A percentile compares a stretch with the other conserved stretches of the same genome.
phyloP scores from a whole-genome alignment of 2,888 invertebrate genomes.

The Eumacrocentrus americanus region DNA sequence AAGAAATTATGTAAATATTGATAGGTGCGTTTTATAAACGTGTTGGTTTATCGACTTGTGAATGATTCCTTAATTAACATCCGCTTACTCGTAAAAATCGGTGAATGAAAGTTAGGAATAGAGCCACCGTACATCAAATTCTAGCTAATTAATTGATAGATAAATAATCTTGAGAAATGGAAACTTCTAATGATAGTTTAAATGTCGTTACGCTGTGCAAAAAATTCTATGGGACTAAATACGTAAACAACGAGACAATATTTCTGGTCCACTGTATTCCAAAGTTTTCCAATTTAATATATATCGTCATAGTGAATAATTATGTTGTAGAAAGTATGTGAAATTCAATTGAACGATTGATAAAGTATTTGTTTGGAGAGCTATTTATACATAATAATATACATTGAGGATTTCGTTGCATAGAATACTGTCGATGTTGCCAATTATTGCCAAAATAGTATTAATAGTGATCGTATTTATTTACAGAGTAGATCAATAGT shows the following conservation, averaged over 20 bases:
- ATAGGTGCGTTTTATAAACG: neutral
- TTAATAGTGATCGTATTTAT: neutral
- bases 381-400: too few relatives aligned
- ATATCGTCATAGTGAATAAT: neutral
- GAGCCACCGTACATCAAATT: neutral
- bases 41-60: neutral
- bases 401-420: too few relatives aligned
- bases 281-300: neutral
- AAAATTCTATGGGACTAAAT: slow-evolving; percentile 8
- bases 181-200: neutral
- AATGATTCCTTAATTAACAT: neutral
- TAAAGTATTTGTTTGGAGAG: too few relatives aligned
- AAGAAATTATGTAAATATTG: neutral
- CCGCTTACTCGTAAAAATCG: too few relatives aligned
- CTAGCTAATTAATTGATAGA: neutral
- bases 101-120: too few relatives aligned
- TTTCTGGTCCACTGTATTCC: neutral
- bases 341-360: too few relatives aligned
- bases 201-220: neutral
- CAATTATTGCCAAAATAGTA: neutral
- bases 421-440: too few relatives aligned
- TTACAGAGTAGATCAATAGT: too few relatives aligned
- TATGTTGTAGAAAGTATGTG: neutral
- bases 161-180: neutral
- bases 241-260: slow-evolving; percentile 15